Evolutionary conservation across 2,797 vertebrate genomes (phyloP), one percentile per base, ranked within the genome.

Genomic region (Hafferia zeledoni): DNA sequence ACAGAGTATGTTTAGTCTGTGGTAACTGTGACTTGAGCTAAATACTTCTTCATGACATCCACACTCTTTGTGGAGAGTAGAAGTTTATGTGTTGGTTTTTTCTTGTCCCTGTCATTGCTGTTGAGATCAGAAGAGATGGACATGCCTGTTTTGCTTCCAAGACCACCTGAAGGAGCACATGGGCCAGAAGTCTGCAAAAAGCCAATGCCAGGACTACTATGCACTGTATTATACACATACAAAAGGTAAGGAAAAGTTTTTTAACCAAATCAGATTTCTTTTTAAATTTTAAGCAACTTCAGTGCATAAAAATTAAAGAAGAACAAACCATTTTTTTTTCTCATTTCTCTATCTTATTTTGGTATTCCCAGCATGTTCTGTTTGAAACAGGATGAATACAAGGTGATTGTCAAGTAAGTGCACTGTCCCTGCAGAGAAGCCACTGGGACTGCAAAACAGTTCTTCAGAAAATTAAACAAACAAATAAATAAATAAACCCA

Each of bases 71-170:
- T 43, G 70, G 31, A 90, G n/a, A 83, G 41, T 24, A 94, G 78
- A 91, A 57, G 24, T 47, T 71, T 76, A 33, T 64, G 46, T 44
- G 74, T 50, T 72, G 43, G 27, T 78, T 94, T 76, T 84, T 55
- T 75, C 75, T 83, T 93, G 39, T 67, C 39, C 27, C 28, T 87
- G 44, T 63, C 74, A 65, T 35, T 52, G 47, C 59, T 53, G 46
- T 87, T 90, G 57, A 72, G 49, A 80, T 78, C 85, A 76, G 89
- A 63, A 83, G 31, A 87, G 46, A 95, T 64, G 65, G 64, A 93
- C 75, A 20, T 75, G 30, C 61, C 41, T 52, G 52, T 47, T 64
- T 60, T 53, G 50, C 31, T 71, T 92, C 89, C 63, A 64, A 71
- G 63, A 74, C 57, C 31, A 94, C 82, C 71, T 70, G 53, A 59